Conservation (phyloP, 2,888 invertebrate species). For the Tyria jacobaeae region DNA sequence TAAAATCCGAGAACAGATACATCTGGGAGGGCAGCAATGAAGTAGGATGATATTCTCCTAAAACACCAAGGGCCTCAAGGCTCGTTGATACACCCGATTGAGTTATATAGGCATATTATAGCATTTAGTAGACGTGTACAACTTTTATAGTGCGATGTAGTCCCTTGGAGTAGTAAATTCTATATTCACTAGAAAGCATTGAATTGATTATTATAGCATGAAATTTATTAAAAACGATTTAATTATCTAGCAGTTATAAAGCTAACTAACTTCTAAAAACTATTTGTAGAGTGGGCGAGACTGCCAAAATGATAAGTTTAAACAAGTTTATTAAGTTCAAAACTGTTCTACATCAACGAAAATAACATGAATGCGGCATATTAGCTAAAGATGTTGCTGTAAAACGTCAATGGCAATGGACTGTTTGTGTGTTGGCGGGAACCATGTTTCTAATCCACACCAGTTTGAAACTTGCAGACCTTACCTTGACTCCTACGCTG, state of each 20-base stretch:
- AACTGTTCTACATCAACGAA: constrained; percentile 52
- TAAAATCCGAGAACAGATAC: no score
- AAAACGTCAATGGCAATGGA: constrained; percentile 60
- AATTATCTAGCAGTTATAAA: not conserved
- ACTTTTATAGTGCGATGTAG: no score
- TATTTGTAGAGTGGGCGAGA: constrained; percentile 55
- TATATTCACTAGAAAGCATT: no score
- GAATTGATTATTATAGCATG: no score
- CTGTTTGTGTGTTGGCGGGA: constrained; percentile 79
- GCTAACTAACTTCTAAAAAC: constrained; percentile 18
- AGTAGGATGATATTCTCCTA: no score
- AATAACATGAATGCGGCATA: constrained; percentile 49
- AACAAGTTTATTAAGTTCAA: constrained; percentile 53
- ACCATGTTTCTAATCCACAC: constrained; percentile 76
- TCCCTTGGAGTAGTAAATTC: no score
- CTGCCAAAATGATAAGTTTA: constrained; percentile 54
- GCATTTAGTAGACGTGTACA: no score
- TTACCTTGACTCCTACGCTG: constrained; percentile 86
- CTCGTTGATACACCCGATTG: no score
- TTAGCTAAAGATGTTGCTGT: constrained; percentile 59
- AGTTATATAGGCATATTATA: no score
- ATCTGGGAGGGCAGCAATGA: no score
- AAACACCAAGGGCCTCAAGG: no score
- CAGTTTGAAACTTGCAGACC: constrained; percentile 79
- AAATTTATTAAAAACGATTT: not conserved